Conservation (phyloP, 2,797 vertebrate species). For the Cryptoprocta ferox region DNA sequence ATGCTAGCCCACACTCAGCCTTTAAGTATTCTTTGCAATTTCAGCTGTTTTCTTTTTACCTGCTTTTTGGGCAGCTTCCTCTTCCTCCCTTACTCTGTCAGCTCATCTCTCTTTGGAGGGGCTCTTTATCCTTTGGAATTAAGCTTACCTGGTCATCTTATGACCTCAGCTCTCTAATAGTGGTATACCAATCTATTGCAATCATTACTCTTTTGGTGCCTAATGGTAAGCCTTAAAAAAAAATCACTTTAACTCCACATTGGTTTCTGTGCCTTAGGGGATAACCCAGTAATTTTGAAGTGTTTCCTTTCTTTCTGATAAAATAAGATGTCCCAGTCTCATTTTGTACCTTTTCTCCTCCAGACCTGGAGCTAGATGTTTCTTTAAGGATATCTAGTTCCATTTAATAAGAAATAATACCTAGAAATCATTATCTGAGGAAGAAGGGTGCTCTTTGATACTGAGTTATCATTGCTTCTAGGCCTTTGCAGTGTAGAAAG, state of each 20-base stretch:
- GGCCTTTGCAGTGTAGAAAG: not conserved
- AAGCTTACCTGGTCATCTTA: not conserved
- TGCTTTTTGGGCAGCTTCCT: not conserved
- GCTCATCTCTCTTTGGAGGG: not conserved
- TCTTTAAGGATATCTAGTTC: not conserved
- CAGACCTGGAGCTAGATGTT: not conserved
- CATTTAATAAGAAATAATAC: not conserved
- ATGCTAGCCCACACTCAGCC: not conserved
- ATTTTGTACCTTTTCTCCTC: not conserved
- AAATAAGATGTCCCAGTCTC: not conserved
- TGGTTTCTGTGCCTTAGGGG: not conserved
- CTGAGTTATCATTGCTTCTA: not conserved
- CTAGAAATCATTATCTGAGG: not conserved
- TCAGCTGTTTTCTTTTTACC: not conserved
- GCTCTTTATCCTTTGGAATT: not conserved
- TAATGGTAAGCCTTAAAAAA: not conserved
- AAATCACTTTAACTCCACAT: not conserved
- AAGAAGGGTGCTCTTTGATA: not conserved
- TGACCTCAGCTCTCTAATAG: not conserved
- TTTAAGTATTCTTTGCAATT: not conserved
- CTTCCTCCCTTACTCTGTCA: not conserved
- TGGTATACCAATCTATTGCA: not conserved
- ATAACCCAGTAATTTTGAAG: not conserved
- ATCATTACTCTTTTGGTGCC: not conserved
- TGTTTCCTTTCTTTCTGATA: not conserved